Conservation (phyloP, 2,888 invertebrate genomes). For the Leptothorax acervorum region DNA sequence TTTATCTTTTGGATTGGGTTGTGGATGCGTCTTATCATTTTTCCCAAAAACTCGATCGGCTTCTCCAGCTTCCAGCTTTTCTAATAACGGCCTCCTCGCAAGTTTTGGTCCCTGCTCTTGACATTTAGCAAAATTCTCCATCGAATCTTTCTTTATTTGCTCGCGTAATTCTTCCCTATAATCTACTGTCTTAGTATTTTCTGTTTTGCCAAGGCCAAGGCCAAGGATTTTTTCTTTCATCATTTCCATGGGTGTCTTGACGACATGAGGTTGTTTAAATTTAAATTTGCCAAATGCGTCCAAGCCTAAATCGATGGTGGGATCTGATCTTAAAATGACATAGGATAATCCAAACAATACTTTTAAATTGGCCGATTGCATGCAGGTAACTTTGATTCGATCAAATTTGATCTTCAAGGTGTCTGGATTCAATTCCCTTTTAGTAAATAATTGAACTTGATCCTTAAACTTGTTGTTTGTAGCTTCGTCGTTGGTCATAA, state of each 20-base stretch:
- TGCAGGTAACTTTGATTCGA: conserved; percentile 82
- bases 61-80: conserved; percentile 77
- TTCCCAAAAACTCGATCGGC: conserved; percentile 73
- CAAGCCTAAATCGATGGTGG: conserved; percentile 77
- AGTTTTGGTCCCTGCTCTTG: conserved; percentile 71
- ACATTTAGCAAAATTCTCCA: conserved; percentile 75
- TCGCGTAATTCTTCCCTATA: conserved; percentile 77
- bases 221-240: conserved; percentile 79
- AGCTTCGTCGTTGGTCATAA: conserved; percentile 82
- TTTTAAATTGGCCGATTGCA: conserved; percentile 83
- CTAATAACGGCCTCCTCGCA: conserved; percentile 76
- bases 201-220: conserved; percentile 62
- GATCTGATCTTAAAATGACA: conserved; percentile 80
- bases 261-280: conserved; percentile 72
- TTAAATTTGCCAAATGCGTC: conserved; percentile 83
- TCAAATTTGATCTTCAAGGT: conserved; percentile 81
- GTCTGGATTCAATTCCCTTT: conserved; percentile 81
- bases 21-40: conserved; percentile 51
- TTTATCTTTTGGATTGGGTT: conserved; percentile 14
- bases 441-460: conserved; percentile 83
- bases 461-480: conserved; percentile 80
- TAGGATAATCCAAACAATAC: conserved; percentile 81
- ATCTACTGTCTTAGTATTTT: conserved; percentile 66
- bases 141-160: conserved; percentile 74
- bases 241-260: conserved; percentile 61